phyloP scores from a whole-genome alignment of 2,888 invertebrate species.

The Atethmia centrago region DNA sequence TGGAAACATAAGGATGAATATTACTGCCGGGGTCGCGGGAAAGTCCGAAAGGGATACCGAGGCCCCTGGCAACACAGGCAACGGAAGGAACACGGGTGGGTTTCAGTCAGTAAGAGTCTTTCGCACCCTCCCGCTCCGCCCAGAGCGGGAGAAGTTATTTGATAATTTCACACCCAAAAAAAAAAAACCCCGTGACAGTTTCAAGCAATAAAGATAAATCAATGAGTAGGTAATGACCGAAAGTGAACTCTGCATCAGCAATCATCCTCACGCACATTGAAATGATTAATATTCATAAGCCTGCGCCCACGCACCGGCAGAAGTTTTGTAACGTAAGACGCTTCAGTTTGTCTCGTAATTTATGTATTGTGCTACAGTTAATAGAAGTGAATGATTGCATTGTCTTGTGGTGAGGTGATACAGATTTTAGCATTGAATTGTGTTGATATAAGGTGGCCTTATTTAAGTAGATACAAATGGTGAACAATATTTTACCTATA shows the following conservation, averaged over 20 bases:
- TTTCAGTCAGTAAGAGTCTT: too few relatives aligned
- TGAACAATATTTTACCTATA: background rate
- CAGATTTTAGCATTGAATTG: conserved; percentile 1
- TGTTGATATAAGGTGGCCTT: background rate
- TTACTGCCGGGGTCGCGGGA: too few relatives aligned
- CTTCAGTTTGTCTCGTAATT: conserved; percentile 19
- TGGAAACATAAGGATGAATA: too few relatives aligned
- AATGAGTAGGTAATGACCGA: conserved; percentile 1
- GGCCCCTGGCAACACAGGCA: too few relatives aligned
- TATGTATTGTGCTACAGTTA: conserved; percentile 14
- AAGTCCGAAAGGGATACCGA: too few relatives aligned
- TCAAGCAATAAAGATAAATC: background rate
- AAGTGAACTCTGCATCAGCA: conserved; percentile 24
- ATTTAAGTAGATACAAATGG: background rate
- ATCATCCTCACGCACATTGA: conserved; percentile 11
- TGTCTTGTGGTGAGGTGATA: background rate
- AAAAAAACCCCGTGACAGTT: background rate
- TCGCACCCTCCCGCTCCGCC: too few relatives aligned
- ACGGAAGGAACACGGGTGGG: too few relatives aligned
- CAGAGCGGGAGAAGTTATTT: too few relatives aligned
- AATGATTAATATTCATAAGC: conserved; percentile 32
- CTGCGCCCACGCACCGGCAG: conserved; percentile 39
- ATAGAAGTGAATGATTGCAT: background rate
- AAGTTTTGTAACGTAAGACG: conserved; percentile 25
- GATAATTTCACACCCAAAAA: too few relatives aligned